Evolutionary conservation across 2,113 vertebrate species (phyloP).

Genomic region (Pelvicachromis taeniatus): DNA sequence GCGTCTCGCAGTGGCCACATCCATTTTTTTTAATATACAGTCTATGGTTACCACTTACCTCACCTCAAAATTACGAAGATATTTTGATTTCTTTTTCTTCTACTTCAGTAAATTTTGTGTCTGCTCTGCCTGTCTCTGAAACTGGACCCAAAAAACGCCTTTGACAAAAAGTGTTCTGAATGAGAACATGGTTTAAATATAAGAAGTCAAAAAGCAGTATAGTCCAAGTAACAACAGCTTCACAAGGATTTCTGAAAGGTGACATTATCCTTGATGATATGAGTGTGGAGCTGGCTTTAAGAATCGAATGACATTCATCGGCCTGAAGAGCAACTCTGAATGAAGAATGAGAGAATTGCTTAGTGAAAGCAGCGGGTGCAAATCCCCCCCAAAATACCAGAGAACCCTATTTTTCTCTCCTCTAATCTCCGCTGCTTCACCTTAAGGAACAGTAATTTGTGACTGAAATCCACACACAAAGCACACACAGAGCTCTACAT

Average conservation of each 20-base stretch:
- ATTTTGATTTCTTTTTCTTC: not conserved
- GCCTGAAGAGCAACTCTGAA: conserved; percentile 7
- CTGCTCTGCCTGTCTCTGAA: not conserved
- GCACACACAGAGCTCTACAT: not conserved
- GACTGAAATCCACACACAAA: not conserved
- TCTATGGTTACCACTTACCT: not conserved
- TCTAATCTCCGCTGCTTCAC: conserved; percentile 3
- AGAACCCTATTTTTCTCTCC: not conserved
- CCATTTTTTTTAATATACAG: too few relatives aligned
- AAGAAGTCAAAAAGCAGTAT: not conserved
- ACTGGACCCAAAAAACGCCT: not conserved
- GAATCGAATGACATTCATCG: conserved; percentile 23
- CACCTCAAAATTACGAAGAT: not conserved
- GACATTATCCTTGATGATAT: conserved; percentile 44
- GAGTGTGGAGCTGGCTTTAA: conserved; percentile 19
- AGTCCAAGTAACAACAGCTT: not conserved
- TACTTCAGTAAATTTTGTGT: not conserved
- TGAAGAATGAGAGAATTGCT: conserved; percentile 19
- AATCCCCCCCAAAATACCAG: conserved; percentile 38
- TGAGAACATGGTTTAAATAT: not conserved
- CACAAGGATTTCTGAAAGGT: conserved; percentile 51
- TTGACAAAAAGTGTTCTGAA: not conserved
- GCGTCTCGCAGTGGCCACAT: too few relatives aligned
- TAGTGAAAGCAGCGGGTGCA: not conserved
- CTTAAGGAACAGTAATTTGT: not conserved